These are phyloP conservation scores for Eospalax fontanierii DNA, from an alignment of 2,797 vertebrate genomes.

Conservation along the genomic window DNA sequence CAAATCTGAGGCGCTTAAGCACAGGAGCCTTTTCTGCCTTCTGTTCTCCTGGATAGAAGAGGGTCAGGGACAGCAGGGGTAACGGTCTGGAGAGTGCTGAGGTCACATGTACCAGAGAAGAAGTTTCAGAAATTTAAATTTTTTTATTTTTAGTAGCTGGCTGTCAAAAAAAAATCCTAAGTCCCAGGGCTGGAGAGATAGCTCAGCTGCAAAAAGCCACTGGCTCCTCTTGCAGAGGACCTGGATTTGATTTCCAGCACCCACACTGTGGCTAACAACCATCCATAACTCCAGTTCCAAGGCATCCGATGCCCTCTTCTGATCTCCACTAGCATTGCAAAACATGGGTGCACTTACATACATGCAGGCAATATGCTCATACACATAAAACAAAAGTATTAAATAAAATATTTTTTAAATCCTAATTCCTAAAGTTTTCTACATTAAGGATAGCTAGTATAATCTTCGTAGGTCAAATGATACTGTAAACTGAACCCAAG, in stretches of 20 bases:
- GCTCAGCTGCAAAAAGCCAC: too few species aligned
- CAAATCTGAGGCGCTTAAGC: not conserved
- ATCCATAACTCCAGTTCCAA: too few species aligned
- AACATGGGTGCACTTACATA: too few species aligned
- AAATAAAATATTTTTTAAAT: not conserved
- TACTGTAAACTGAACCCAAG: not conserved
- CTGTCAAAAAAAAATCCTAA: slow-evolving; percentile 13
- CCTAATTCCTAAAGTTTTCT: not conserved
- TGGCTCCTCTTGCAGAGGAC: too few species aligned
- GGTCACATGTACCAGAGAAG: not conserved
- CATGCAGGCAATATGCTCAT: too few species aligned
- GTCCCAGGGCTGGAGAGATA: not conserved
- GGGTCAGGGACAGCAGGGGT: not conserved
- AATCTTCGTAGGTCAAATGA: not conserved
- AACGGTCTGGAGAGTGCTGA: slow-evolving; percentile 32
- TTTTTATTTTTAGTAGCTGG: not conserved
- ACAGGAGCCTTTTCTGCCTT: slow-evolving; percentile 46
- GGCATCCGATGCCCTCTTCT: too few species aligned
- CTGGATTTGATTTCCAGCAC: too few species aligned
- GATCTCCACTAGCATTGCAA: too few species aligned
- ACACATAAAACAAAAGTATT: too few species aligned
- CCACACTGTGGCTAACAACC: too few species aligned
- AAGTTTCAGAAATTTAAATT: not conserved
- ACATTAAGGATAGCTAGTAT: not conserved
- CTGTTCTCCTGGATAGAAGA: not conserved